Base-by-base conservation (phyloP, 2,888 invertebrate species). In the Dasysyrphus tricinctus region DNA sequence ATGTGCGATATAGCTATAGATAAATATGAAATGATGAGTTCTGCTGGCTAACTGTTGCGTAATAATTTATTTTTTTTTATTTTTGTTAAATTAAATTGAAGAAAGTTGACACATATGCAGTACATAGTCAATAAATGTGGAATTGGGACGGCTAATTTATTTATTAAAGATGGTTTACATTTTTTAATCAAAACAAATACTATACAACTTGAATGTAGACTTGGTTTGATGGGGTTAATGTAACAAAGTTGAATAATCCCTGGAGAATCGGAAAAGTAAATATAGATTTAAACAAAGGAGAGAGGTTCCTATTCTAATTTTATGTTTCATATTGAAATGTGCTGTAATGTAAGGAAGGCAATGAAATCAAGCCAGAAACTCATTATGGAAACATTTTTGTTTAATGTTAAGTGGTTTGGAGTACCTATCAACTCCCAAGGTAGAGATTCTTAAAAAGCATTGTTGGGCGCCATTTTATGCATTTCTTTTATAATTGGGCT, bases 111-210 rank as follows among this genome's bases (percentile, higher is more conserved):
- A 81, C 79, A 82, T 70, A 56, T 81, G 67, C 11, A 24, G 29
- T n/a, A 37, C 5, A 29, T 29, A 54, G 29, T n/a, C 32, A 49
- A 56, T 42, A 84, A 81, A 63, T 79, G 78, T 86, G 82, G 59
- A 86, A 86, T 78, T 69, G 75, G 86, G 65, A 59, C 86, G 70
- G 51, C 69, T 82, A 86, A 82, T 86, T 82, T 86, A 79, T 79
- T 82, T 86, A 86, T 72, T 86, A 86, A 79, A n/a, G 54, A 54
- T 79, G 86, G 78, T 59, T 82, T 86, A 86, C 59, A 82, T 86
- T 78, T 75, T n/a, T 65, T 75, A 67, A 82, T 86, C 78, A 82
- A 86, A 82, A 79, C 73, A 81, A 85, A 74, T 54, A 57, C 8
- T 5, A 42, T 29, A 42, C n/a, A 63, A 16, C 42, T 24, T 42